These are phyloP conservation scores for Thera obeliscata DNA, from an alignment of 2,888 invertebrate genomes.

Conservation along the genomic window DNA sequence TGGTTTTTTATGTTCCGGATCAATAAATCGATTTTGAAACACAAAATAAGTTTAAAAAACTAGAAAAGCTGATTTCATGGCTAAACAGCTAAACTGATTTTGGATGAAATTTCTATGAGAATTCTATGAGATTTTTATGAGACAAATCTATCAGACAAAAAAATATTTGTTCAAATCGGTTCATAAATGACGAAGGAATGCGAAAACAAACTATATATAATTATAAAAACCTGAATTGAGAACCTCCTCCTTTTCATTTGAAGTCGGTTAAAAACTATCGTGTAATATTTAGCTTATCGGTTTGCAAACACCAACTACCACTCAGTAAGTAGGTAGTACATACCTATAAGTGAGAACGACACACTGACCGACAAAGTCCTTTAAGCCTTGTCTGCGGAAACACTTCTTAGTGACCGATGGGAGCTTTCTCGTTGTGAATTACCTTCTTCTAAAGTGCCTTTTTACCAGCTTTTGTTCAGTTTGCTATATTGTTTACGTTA, in stretches of 20 bases:
- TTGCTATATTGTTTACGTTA: slow-evolving; percentile 3
- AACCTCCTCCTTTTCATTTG: neutral
- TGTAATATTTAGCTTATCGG: neutral
- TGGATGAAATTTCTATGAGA: too few species aligned
- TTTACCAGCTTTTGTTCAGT: slow-evolving; percentile 7
- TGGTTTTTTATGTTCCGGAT: too few species aligned
- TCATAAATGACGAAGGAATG: too few species aligned
- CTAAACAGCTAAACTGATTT: too few species aligned
- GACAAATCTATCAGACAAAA: too few species aligned
- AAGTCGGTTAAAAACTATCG: neutral
- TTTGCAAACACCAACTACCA: neutral
- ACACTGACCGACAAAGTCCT: slow-evolving; percentile 72
- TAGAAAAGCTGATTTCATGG: too few species aligned
- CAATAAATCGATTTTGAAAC: too few species aligned
- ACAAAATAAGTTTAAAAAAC: too few species aligned
- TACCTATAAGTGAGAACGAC: slow-evolving; percentile 48
- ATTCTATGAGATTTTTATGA: too few species aligned
- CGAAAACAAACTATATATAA: too few species aligned
- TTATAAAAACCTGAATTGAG: too few species aligned
- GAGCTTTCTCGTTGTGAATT: slow-evolving; percentile 68
- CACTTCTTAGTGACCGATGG: slow-evolving; percentile 56
- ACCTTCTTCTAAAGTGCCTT: slow-evolving; percentile 40
- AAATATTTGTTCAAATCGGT: too few species aligned
- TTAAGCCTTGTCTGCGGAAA: slow-evolving; percentile 60
- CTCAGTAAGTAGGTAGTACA: neutral